phyloP scores from a whole-genome alignment of 2,113 vertebrate genomes.

The Amia ocellicauda region DNA sequence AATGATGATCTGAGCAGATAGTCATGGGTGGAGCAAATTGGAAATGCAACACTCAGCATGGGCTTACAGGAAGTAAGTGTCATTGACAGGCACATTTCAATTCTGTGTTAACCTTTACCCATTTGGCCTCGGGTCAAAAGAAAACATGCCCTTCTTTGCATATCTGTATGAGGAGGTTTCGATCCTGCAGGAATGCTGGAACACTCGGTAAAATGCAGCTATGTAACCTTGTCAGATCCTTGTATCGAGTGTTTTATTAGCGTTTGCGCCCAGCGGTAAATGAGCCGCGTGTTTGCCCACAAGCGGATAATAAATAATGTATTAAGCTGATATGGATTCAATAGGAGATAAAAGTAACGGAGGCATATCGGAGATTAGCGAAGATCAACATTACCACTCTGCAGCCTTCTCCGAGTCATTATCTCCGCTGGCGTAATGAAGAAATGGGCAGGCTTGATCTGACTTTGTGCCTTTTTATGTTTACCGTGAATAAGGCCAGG shows the following conservation, averaged over 20 bases:
- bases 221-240: too few relatives aligned
- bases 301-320: conserved; percentile 14
- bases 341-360: neutral
- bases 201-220: neutral
- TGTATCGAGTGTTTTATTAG: conserved; percentile 14
- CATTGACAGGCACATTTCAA: conserved; percentile 36
- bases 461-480: too few relatives aligned
- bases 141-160: conserved; percentile 16
- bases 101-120: conserved; percentile 41
- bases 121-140: conserved; percentile 22
- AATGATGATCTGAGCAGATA: too few relatives aligned
- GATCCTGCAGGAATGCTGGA: conserved; percentile 3
- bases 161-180: conserved; percentile 8
- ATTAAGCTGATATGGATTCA: neutral
- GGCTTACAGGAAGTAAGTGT: conserved; percentile 33
- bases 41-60: neutral
- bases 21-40: conserved; percentile 31
- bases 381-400: neutral
- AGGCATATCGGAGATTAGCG: neutral
- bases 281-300: conserved; percentile 10
- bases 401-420: neutral
- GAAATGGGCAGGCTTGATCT: too few relatives aligned
- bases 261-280: conserved; percentile 18
- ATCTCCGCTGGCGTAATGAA: too few relatives aligned
- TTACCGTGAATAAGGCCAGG: too few relatives aligned